Conservation (phyloP, 1,140 invertebrate species). For the Marisa cornuarietis region DNA sequence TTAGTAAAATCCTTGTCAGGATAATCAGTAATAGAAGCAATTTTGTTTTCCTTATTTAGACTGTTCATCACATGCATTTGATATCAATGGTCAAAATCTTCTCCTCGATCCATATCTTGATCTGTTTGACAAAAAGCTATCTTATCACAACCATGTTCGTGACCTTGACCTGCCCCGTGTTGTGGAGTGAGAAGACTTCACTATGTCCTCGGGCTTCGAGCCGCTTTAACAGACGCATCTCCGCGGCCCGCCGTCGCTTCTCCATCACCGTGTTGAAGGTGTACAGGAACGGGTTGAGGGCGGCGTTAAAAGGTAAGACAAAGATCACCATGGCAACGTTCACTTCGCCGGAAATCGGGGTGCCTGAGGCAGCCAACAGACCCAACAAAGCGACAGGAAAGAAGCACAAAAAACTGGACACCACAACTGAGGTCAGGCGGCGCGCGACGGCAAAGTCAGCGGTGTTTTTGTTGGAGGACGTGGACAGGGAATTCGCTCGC, state of each 20-base stretch:
- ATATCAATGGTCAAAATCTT: neutral
- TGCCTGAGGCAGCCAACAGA: constrained; percentile 27
- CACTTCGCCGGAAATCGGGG: constrained; percentile 31
- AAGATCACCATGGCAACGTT: constrained; percentile 38
- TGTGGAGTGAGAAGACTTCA: too few relatives aligned
- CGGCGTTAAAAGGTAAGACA: constrained; percentile 37
- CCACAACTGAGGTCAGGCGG: constrained; percentile 20
- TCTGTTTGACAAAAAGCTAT: neutral
- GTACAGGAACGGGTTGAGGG: constrained; percentile 43
- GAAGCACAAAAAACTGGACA: constrained; percentile 26
- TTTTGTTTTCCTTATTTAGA: too few relatives aligned
- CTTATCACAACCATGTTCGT: neutral
- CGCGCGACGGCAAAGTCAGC: constrained; percentile 28
- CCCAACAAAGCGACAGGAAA: constrained; percentile 16
- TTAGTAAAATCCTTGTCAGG: too few relatives aligned
- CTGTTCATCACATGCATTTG: neutral
- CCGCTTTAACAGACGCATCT: too few relatives aligned
- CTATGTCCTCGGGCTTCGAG: too few relatives aligned
- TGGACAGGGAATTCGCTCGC: constrained; percentile 9
- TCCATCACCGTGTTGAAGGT: constrained; percentile 19
- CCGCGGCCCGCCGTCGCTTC: too few relatives aligned
- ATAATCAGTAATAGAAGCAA: too few relatives aligned
- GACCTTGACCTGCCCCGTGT: too few relatives aligned
- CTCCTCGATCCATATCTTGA: neutral
- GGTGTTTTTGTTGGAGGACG: neutral